Evolutionary conservation across 2,888 invertebrate genomes (phyloP).

Genomic region (Abrostola triplasia): DNA sequence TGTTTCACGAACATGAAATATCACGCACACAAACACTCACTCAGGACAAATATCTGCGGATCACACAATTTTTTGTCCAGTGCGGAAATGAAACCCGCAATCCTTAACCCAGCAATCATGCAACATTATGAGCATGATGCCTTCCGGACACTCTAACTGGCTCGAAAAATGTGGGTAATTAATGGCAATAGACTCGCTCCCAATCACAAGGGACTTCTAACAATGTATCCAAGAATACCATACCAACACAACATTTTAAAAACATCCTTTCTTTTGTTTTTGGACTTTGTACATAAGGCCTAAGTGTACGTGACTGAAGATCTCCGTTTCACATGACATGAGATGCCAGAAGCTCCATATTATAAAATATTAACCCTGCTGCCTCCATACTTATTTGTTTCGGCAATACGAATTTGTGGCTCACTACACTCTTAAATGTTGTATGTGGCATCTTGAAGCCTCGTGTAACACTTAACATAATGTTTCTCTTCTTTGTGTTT

Average conservation of each 20-base stretch:
- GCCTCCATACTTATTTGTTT: conserved; percentile 33
- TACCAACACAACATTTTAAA: background rate
- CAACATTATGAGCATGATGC: too few relatives aligned
- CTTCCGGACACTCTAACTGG: too few relatives aligned
- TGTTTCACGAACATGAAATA: too few relatives aligned
- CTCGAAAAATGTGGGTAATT: too few relatives aligned
- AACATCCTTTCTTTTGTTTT: background rate
- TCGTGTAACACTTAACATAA: background rate
- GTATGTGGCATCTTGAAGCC: background rate
- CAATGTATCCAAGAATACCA: too few relatives aligned
- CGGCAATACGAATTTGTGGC: conserved; percentile 27
- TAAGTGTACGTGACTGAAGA: conserved; percentile 8
- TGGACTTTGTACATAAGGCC: conserved; percentile 8
- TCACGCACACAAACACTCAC: too few relatives aligned
- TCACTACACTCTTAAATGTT: conserved; percentile 1
- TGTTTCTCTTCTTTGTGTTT: background rate
- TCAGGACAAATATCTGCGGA: too few relatives aligned
- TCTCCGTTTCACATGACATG: conserved; percentile 7
- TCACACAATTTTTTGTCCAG: too few relatives aligned
- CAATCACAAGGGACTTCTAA: too few relatives aligned
- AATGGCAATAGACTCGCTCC: too few relatives aligned
- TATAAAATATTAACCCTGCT: conserved; percentile 39
- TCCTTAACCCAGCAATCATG: too few relatives aligned
- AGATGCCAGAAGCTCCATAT: conserved; percentile 20
- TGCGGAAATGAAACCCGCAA: too few relatives aligned